phyloP scores from a whole-genome alignment of 2,113 vertebrate genomes.

The Gallinago undulata region DNA sequence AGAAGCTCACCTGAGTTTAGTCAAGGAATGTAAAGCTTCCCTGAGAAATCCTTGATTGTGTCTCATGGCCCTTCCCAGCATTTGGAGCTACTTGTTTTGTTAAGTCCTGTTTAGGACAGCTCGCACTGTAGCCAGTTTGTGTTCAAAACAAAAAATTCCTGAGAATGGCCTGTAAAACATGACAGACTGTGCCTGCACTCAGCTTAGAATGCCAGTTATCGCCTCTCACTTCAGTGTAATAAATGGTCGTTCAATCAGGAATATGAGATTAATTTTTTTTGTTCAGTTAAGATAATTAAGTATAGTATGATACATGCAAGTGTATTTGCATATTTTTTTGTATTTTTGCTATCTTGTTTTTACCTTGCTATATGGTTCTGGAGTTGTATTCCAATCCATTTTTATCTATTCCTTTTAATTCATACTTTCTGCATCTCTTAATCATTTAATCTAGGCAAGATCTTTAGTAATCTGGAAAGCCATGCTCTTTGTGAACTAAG shows the following conservation, averaged over 20 bases:
- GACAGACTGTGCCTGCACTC: not conserved
- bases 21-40: not conserved
- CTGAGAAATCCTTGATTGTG: not conserved
- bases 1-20: not conserved
- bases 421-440: not conserved
- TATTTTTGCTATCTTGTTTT: not conserved
- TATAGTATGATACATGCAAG: not conserved
- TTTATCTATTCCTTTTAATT: not conserved
- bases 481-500: rapidly evolving
- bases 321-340: too few species aligned
- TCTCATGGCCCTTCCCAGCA: not conserved
- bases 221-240: not conserved
- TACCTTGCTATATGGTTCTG: not conserved
- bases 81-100: not conserved
- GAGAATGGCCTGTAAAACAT: not conserved
- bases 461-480: not conserved
- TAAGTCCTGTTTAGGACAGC: not conserved
- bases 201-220: not conserved
- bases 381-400: not conserved
- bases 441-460: not conserved
- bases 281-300: not conserved
- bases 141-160: not conserved
- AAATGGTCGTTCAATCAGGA: not conserved
- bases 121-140: not conserved
- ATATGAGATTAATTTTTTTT: not conserved